Conservation (phyloP, 2,113 vertebrate species). For the Crocuta crocuta region DNA sequence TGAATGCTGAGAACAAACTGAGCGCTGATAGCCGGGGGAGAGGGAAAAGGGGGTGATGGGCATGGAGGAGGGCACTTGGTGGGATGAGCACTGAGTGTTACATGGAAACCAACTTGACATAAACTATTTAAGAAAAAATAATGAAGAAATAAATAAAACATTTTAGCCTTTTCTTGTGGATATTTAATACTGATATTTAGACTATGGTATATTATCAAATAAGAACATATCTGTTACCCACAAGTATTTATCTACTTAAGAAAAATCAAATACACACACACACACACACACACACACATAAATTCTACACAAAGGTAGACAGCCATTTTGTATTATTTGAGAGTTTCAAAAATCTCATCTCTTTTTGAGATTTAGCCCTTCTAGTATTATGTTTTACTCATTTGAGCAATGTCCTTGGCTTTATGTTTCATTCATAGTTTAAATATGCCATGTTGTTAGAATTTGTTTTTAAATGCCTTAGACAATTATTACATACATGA, state of each 20-base stretch:
- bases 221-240: slow-evolving; percentile 23
- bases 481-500: background rate
- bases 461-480: slow-evolving; percentile 10
- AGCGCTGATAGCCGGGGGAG: too few relatives aligned
- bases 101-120: too few relatives aligned
- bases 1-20: too few relatives aligned
- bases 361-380: slow-evolving; percentile 27
- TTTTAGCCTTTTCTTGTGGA: background rate
- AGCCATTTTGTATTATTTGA: background rate
- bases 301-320: background rate
- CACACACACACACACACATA: background rate
- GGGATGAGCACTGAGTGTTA: too few relatives aligned
- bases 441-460: background rate
- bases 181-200: slow-evolving; percentile 20
- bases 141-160: background rate
- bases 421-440: background rate
- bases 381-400: background rate
- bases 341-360: background rate
- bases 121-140: too few relatives aligned
- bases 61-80: too few relatives aligned
- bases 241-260: background rate
- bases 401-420: background rate
- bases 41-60: too few relatives aligned
- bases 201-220: slow-evolving; percentile 1
- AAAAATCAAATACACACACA: background rate